Evolutionary conservation across 2,797 vertebrate species (phyloP), one percentile per base, ranked within the genome.

Genomic region (Hoplostethus atlanticus): DNA sequence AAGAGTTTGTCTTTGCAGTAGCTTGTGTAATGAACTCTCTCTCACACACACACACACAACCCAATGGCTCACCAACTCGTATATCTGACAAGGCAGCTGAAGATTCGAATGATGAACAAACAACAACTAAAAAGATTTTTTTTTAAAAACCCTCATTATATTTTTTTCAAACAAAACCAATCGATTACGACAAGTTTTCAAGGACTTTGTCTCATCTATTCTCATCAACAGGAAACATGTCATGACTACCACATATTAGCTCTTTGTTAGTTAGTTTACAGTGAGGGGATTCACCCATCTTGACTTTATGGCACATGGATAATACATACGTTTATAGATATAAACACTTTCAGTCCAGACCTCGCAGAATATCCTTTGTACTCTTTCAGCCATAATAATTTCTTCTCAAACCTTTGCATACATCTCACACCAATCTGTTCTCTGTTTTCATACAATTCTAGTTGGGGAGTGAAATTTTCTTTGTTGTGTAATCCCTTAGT

Each of bases 231-330:
- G 71, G 64, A 81, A 83, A 82, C 64, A 59, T 57, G 55, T 77
- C 42, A 80, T 57, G 55, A 87, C 77, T 72, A 78, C 69, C 80
- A 89, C 77, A 73, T 59, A 64, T 88, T 84, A 90, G 90, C 85
- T 92, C 90, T 90, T 92, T 85, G 81, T 88, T 88, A 86, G 72
- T 80, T 84, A 82, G 77, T 87, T 87, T 89, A 88, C 83, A 88
- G 73, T 69, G 78, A 91, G 84, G 84, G 73, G 74, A 81, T 84
- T 90, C 78, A 85, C 83, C 84, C 87, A 76, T 81, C 70, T 87
- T 84, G 71, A 81, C 75, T 44, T 58, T 92, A 94, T 95, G 94
- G 93, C 92, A 94, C 91, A 59, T 91, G 79, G 90, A 81, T 77
- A 83, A 84, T 85, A 88, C 65, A 86, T 79, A 85, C 57, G 30